These are phyloP conservation scores for Drosophila hamatofila DNA, from an alignment of 2,888 invertebrate genomes.

Conservation along the genomic window DNA sequence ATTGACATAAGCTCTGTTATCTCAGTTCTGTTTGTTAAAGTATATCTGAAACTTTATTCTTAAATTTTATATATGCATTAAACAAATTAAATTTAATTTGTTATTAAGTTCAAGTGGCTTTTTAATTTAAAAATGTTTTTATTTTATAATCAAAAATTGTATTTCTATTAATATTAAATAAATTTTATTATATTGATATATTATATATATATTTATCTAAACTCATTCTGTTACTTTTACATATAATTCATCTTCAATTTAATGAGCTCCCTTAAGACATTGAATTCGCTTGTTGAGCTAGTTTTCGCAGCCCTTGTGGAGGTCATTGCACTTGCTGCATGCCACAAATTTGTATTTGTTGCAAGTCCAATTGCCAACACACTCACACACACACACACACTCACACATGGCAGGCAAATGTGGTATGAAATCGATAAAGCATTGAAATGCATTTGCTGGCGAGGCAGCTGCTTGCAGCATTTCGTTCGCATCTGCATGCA, in stretches of 20 bases:
- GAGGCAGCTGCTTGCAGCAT: slow-evolving; percentile 47
- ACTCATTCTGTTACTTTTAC: too few relatives aligned
- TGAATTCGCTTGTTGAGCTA: neutral
- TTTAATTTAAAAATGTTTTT: too few relatives aligned
- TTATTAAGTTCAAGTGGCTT: too few relatives aligned
- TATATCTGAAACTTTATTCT: neutral
- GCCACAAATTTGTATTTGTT: slow-evolving; percentile 24
- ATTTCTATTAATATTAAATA: too few relatives aligned
- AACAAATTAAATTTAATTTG: too few relatives aligned
- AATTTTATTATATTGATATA: neutral
- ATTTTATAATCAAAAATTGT: too few relatives aligned
- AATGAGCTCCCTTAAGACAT: neutral
- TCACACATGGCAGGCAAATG: slow-evolving; percentile 65
- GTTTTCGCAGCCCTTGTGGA: slow-evolving; percentile 21
- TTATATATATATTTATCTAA: neutral
- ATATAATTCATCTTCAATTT: neutral
- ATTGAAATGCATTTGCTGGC: slow-evolving; percentile 62
- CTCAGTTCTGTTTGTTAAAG: too few relatives aligned
- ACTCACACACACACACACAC: slow-evolving; percentile 24
- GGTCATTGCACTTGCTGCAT: slow-evolving; percentile 45
- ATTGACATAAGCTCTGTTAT: neutral
- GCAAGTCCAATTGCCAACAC: slow-evolving; percentile 41
- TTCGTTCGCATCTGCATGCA: slow-evolving; percentile 55
- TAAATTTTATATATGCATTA: too few relatives aligned
- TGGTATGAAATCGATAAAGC: slow-evolving; percentile 77